Percentiles rank a stretch among this genome's conserved stretches.
Conservation (phyloP, 64 coral and sea anemone species). For the Trachythela sp. region DNA sequence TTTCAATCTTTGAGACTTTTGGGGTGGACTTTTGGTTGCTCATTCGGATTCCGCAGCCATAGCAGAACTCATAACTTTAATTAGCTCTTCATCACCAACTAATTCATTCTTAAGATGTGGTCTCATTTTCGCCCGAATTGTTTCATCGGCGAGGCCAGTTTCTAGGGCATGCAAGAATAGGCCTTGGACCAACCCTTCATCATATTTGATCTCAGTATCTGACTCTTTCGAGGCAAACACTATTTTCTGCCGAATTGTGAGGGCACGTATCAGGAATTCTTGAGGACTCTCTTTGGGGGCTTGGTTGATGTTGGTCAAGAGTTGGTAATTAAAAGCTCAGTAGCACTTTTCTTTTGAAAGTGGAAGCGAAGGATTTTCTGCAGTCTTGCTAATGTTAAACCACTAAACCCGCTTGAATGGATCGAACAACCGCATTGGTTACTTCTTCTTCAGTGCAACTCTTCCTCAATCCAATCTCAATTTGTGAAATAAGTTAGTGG, state of each 20-base stretch:
- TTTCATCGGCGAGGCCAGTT: conserved; percentile 39
- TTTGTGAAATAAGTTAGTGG: not conserved
- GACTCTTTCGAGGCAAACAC: conserved; percentile 45
- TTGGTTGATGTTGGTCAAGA: conserved; percentile 37
- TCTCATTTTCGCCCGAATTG: not conserved
- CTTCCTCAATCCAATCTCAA: not conserved
- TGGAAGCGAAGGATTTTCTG: conserved; percentile 43
- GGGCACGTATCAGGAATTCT: conserved; percentile 52
- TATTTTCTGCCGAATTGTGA: conserved; percentile 51
- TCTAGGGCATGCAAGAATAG: conserved; percentile 15
- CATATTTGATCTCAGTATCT: conserved; percentile 42
- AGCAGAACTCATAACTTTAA: not conserved
- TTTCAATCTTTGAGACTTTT: too few relatives aligned
- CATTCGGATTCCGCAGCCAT: not conserved
- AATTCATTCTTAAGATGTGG: not conserved
- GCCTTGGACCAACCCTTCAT: conserved; percentile 16
- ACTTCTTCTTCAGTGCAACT: not conserved
- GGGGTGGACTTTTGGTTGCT: not conserved
- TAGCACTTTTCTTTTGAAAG: conserved; percentile 53
- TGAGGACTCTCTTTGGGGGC: conserved; percentile 54
- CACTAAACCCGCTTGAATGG: conserved; percentile 21
- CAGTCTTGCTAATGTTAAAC: conserved; percentile 31
- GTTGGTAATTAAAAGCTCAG: conserved; percentile 47
- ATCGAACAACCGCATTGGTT: not conserved
- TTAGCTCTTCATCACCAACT: not conserved